Base-by-base conservation (phyloP, 2,797 vertebrate species). In the Chelon labrosus region DNA sequence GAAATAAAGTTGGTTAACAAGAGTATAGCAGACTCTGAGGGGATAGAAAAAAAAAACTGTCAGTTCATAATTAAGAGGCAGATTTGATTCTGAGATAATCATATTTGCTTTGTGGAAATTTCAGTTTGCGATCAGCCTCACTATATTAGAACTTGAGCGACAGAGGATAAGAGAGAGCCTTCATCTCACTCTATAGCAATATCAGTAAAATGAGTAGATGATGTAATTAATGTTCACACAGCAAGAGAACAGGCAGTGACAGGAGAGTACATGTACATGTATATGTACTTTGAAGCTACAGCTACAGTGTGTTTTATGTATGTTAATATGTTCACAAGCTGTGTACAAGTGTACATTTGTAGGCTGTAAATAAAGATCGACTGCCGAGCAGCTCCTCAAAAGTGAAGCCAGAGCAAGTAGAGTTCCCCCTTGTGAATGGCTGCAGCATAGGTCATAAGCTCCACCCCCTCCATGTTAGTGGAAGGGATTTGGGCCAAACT, bases 91-190 rank as follows among this genome's bases (percentile, higher is more conserved):
- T 3, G 61, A 70, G 67, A 79, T 82, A 79, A 83, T 79, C 66
- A 85, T 80, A 77, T 91, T 84, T 78, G 71, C 83, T 86, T 83
- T 83, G 80, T 82, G 58, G 37, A 78, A 47, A 84, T 82, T 70
- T 72, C 38, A 72, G 54, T 77, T 80, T 73, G 77, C 70, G 76
- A 85, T 86, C 76, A 79, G 17, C 51, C 65, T 85, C 60, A 75
- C 80, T 87, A 77, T 85, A 83, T 83, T 47, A 73, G 38, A 49
- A 69, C 64, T 39, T 41, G 61, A 64, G 62, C 73, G 55, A 65
- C 10, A 61, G 41, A 53, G 57, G 49, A 56, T 35, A 13, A 9
- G 46, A 31, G 44, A 37, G 70, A 69, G 66, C 8, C 44, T 59
- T 77, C 53, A 64, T 80, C 58, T 68, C 31, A 11, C 54, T 72